A percentile compares a stretch with the other conserved stretches of the same genome.
Evolutionary conservation across 1,140 invertebrate genomes (phyloP).

Genomic region (Calliphora vicina): DNA sequence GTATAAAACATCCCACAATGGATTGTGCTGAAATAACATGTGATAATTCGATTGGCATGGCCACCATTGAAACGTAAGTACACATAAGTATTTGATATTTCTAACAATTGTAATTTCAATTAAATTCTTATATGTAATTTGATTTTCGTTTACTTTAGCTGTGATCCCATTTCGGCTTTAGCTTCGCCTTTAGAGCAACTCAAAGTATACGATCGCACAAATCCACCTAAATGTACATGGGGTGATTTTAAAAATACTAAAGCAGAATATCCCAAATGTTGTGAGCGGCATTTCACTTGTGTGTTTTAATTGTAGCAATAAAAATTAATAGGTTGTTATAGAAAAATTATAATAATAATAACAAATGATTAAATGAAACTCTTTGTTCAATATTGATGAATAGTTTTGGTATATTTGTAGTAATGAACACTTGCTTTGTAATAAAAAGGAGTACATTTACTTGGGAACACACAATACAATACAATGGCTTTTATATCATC

Average conservation of each 20-base stretch:
- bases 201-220: constrained; percentile 23
- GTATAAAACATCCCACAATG: constrained; percentile 35
- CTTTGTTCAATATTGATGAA: no score
- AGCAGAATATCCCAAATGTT: constrained; percentile 27
- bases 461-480: no score
- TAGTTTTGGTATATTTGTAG: no score
- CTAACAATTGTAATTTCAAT: no score
- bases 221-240: constrained; percentile 31
- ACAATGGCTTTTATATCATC: no score
- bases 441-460: no score
- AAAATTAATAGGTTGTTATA: no score
- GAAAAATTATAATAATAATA: no score
- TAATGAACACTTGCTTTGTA: no score
- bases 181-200: constrained; percentile 17
- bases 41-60: constrained; percentile 36
- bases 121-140: neutral
- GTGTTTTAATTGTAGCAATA: constrained; percentile 15
- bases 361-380: no score
- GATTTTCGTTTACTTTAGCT: no score
- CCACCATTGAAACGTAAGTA: constrained; percentile 36
- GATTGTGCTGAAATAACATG: constrained; percentile 35
- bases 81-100: neutral
- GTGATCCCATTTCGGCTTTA: constrained; percentile 31
- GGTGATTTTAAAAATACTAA: constrained; percentile 31
- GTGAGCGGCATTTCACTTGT: constrained; percentile 34